phyloP scores from a whole-genome alignment of 2,888 invertebrate genomes.

The Latrodectus hesperus region DNA sequence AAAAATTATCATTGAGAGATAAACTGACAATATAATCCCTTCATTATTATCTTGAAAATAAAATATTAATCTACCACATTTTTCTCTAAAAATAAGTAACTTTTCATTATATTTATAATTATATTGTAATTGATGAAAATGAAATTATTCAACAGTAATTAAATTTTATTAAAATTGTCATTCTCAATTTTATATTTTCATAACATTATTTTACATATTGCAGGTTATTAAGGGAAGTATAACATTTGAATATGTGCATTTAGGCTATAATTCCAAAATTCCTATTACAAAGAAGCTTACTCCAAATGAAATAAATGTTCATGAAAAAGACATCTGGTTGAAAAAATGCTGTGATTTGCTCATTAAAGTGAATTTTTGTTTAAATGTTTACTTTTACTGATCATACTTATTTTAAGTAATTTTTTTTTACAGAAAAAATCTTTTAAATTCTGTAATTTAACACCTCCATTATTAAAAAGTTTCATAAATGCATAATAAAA shows the following conservation, averaged over 20 bases:
- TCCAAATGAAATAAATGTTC: neutral
- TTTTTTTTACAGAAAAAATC: too few relatives aligned
- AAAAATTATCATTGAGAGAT: too few relatives aligned
- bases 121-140: neutral
- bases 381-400: too few relatives aligned
- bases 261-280: constrained; percentile 35
- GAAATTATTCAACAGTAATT: neutral
- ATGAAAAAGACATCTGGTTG: constrained; percentile 31
- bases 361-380: constrained; percentile 9
- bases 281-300: constrained; percentile 3
- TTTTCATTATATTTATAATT: neutral
- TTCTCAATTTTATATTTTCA: neutral
- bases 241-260: constrained; percentile 42
- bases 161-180: neutral
- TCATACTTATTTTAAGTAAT: too few relatives aligned
- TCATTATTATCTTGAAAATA: neutral
- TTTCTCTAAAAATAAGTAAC: neutral
- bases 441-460: too few relatives aligned
- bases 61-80: neutral
- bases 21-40: neutral
- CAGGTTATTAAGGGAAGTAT: constrained; percentile 54
- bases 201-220: neutral
- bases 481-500: too few relatives aligned
- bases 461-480: too few relatives aligned
- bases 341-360: constrained; percentile 31